phyloP scores from a whole-genome alignment of 1,140 invertebrate genomes.

The Tetramorium alpestre region DNA sequence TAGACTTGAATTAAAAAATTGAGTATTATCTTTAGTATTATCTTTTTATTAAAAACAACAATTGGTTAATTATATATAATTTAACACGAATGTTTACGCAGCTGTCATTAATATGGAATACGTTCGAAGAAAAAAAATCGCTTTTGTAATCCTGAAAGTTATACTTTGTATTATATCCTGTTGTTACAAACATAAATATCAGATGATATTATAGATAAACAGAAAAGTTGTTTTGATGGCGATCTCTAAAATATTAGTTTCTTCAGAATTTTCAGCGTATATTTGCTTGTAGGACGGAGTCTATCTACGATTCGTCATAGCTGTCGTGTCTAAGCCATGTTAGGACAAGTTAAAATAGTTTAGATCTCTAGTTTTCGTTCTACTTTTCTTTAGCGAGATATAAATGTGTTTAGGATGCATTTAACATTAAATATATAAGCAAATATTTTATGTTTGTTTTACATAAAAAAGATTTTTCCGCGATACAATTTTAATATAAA shows the following conservation, averaged over 20 bases:
- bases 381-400: not conserved
- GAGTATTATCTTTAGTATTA: not conserved
- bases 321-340: slow-evolving; percentile 2
- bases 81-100: not conserved
- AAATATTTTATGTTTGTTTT: slow-evolving; percentile 4
- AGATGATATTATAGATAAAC: slow-evolving; percentile 1
- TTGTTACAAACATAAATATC: slow-evolving; percentile 15
- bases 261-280: not conserved
- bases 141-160: not conserved
- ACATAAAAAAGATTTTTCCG: not conserved
- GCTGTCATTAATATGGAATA: not conserved
- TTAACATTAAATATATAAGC: not conserved
- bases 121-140: not conserved
- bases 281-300: slow-evolving; percentile 59
- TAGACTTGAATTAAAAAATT: not conserved
- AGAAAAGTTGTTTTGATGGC: not conserved
- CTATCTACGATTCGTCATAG: not conserved
- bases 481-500: not conserved
- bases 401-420: not conserved
- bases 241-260: slow-evolving; percentile 30
- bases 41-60: not conserved
- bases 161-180: slow-evolving; percentile 2
- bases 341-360: not conserved
- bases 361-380: not conserved
- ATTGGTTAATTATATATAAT: not conserved